Evolutionary conservation across 2,113 vertebrate species (phyloP).

Genomic region (Psilopogon haemacephalus): DNA sequence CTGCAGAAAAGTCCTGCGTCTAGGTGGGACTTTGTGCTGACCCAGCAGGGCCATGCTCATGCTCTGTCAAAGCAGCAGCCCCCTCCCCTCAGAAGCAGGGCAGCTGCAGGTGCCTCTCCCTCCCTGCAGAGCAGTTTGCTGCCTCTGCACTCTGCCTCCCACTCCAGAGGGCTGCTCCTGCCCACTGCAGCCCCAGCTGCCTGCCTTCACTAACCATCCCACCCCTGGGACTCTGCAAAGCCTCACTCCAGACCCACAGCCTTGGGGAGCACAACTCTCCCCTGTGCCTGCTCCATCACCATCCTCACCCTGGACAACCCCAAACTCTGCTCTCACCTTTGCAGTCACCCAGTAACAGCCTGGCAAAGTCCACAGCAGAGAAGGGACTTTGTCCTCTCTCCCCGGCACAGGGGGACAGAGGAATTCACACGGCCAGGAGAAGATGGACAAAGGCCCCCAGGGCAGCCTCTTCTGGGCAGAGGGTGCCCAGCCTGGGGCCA

Average conservation of each 20-base stretch:
- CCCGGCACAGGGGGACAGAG: background rate
- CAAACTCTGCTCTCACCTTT: background rate
- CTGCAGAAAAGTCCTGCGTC: background rate
- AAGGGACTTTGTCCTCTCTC: background rate
- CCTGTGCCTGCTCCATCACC: background rate
- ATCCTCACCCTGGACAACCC: background rate
- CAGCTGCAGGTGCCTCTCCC: background rate
- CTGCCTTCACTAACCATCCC: background rate
- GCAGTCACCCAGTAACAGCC: background rate
- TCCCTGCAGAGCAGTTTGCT: background rate
- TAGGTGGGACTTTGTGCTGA: background rate
- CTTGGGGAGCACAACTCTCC: background rate
- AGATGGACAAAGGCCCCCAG: background rate
- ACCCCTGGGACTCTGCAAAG: background rate
- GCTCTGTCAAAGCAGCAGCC: background rate
- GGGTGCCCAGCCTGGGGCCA: background rate
- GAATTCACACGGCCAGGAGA: background rate
- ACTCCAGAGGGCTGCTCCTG: background rate
- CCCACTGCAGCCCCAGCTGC: background rate
- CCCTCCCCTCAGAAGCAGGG: background rate
- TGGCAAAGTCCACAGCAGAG: background rate
- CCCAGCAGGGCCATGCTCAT: background rate
- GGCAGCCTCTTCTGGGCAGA: background rate
- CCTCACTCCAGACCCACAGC: background rate
- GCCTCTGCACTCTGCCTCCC: background rate